Percentiles rank a stretch among this genome's conserved stretches.
These are phyloP conservation scores for Silurus lanzhouensis DNA, from an alignment of 2,797 vertebrate genomes.

Conservation along the genomic window DNA sequence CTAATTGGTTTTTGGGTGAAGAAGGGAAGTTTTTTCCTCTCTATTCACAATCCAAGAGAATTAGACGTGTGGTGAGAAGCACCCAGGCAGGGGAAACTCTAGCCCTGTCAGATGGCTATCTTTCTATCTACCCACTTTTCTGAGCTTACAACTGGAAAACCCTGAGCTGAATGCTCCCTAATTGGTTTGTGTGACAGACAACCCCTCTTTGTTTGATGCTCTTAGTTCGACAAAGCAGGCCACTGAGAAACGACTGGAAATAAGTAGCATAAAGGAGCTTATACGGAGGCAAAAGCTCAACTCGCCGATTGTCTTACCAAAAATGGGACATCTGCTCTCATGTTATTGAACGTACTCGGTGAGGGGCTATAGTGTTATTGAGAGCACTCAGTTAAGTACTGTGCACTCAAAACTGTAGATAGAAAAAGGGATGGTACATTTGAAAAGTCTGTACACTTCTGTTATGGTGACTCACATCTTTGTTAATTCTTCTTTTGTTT, in stretches of 20 bases:
- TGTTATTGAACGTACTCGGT: constrained; percentile 4
- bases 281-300: constrained; percentile 17
- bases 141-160: constrained; percentile 17
- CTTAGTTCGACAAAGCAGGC: constrained; percentile 40
- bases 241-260: constrained; percentile 36
- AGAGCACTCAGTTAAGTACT: background rate
- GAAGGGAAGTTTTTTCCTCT: background rate
- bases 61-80: constrained; percentile 8
- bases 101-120: constrained; percentile 31
- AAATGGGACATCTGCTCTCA: background rate
- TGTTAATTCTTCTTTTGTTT: too few relatives aligned
- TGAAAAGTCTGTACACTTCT: too few relatives aligned
- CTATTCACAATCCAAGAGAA: constrained; percentile 8
- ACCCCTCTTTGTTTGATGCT: constrained; percentile 29
- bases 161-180: background rate
- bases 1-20: constrained; percentile 12
- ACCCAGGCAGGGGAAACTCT: constrained; percentile 20
- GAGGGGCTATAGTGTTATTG: constrained; percentile 9
- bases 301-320: constrained; percentile 29
- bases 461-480: too few relatives aligned
- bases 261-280: constrained; percentile 37
- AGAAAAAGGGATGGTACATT: too few relatives aligned
- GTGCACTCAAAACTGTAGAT: background rate
- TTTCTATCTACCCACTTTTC: constrained; percentile 19
- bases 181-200: constrained; percentile 29